Percentiles rank a stretch among this genome's conserved stretches.
phyloP scores from a whole-genome alignment of 2,113 vertebrate genomes.

The Otolemur garnettii region DNA sequence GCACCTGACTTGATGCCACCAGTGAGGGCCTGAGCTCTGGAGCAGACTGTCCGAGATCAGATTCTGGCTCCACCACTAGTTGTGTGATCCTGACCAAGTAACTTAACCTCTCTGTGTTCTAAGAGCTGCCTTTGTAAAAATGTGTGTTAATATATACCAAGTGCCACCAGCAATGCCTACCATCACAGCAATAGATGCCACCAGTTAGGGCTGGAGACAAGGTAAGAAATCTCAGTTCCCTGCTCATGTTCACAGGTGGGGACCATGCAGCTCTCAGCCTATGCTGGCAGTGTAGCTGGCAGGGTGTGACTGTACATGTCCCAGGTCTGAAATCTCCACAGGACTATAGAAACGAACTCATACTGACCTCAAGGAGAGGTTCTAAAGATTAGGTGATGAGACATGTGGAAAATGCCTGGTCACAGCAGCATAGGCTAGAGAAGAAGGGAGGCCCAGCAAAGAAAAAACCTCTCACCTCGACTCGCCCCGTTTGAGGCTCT shows the following conservation, averaged over 20 bases:
- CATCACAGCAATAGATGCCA: accelerated
- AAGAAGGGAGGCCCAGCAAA: background rate
- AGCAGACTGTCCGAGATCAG: background rate
- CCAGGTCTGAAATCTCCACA: background rate
- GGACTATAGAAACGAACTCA: background rate
- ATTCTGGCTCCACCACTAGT: background rate
- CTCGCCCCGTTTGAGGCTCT: background rate
- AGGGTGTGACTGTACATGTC: background rate
- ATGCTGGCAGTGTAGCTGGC: background rate
- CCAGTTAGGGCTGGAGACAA: too few species aligned
- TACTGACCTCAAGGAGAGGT: background rate
- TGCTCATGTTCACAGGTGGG: accelerated
- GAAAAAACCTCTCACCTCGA: too few species aligned
- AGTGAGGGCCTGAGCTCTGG: background rate
- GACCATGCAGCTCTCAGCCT: background rate
- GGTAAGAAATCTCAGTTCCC: accelerated
- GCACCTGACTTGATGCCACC: too few species aligned
- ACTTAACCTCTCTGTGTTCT: background rate
- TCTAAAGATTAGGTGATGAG: background rate
- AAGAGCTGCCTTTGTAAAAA: background rate
- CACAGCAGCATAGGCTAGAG: too few species aligned
- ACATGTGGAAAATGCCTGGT: background rate
- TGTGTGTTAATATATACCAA: background rate
- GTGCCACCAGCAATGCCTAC: accelerated
- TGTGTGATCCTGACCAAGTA: background rate